Evolutionary conservation across 2,113 vertebrate genomes (phyloP).

Genomic region (Hucho hucho): DNA sequence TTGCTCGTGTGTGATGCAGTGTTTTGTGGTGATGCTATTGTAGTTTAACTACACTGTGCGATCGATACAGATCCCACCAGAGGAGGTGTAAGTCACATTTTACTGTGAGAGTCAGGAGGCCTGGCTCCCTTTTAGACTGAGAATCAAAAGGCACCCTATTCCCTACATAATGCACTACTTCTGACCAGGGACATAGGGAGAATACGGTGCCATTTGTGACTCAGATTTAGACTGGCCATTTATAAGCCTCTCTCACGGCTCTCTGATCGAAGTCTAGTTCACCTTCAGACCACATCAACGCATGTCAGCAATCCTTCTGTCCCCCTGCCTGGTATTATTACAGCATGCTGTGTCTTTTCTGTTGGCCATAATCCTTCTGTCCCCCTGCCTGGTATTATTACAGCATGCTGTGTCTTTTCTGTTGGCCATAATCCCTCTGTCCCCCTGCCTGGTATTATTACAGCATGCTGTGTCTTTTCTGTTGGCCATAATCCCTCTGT

Average conservation of each 20-base stretch:
- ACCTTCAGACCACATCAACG: constrained; percentile 10
- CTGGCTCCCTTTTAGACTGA: too few relatives aligned
- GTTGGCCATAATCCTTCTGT: neutral
- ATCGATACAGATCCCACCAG: neutral
- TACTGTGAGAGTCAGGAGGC: constrained; percentile 6
- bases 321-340: neutral
- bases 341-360: neutral
- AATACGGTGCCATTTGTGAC: too few relatives aligned
- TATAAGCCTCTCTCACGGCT: neutral
- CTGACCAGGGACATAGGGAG: too few relatives aligned
- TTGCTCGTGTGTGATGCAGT: neutral
- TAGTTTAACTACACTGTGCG: too few relatives aligned
- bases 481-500: neutral
- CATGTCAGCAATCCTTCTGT: neutral
- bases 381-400: neutral
- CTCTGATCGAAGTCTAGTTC: constrained; percentile 28
- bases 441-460: neutral
- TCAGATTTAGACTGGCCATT: too few relatives aligned
- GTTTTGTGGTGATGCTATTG: neutral
- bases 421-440: neutral
- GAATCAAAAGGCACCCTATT: too few relatives aligned
- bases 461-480: neutral
- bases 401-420: neutral
- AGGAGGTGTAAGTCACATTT: constrained; percentile 26
- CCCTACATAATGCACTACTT: too few relatives aligned